Conservation (phyloP, 2,113 vertebrate species). For the Euleptes europaea region DNA sequence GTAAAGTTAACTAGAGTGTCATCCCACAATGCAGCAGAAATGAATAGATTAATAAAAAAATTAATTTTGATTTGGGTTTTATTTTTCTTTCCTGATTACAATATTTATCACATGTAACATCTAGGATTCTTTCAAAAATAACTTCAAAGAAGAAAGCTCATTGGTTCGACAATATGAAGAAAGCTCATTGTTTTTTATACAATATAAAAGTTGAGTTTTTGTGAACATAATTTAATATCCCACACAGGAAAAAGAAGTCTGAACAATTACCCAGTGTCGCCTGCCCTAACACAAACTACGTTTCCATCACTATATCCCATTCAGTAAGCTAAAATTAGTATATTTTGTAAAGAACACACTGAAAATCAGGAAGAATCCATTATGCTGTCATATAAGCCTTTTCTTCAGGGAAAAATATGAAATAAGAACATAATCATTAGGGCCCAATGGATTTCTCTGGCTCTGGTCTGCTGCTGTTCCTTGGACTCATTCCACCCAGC, state of each 20-base stretch:
- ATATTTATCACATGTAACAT: conserved; percentile 17
- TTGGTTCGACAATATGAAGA: too few relatives aligned
- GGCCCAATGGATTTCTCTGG: too few relatives aligned
- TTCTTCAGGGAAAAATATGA: not conserved
- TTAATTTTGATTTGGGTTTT: conserved; percentile 20
- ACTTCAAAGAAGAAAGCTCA: conserved; percentile 34
- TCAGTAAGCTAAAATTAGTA: not conserved
- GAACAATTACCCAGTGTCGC: conserved; percentile 15
- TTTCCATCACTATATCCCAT: conserved; percentile 7
- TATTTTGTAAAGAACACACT: not conserved
- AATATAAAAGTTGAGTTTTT: conserved; percentile 12
- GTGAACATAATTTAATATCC: conserved; percentile 34
- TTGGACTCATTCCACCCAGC: too few relatives aligned
- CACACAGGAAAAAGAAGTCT: conserved; percentile 17
- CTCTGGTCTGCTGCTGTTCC: too few relatives aligned
- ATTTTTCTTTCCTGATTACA: conserved; percentile 19
- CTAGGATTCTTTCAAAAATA: conserved; percentile 36
- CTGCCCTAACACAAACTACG: not conserved
- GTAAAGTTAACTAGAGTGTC: not conserved
- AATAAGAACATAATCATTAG: conserved; percentile 4
- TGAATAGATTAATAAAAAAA: conserved; percentile 10
- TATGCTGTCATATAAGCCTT: not conserved
- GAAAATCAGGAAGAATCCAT: conserved; percentile 1
- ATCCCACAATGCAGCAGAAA: conserved; percentile 29
- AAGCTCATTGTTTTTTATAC: conserved; percentile 38